Base-by-base conservation (phyloP, 2,113 vertebrate genomes). In the Mystacornis crossleyi region DNA sequence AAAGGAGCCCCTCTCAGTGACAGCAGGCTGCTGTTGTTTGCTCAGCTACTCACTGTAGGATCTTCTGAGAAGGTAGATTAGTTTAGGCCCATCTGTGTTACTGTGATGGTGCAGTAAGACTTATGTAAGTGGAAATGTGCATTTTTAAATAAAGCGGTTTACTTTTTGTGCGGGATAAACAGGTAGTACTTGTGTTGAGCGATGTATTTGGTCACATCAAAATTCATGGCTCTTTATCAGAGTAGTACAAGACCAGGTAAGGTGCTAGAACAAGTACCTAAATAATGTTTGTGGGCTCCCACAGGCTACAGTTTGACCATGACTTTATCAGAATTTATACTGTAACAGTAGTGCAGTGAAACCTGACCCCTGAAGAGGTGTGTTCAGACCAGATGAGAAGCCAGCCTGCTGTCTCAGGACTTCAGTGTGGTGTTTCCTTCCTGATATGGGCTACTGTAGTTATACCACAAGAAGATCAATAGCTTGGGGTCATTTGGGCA, bases 401-500 rank as follows among this genome's bases (percentile, higher is more conserved):
- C 9, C 43, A 72, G 34, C 4, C 17, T 45, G 0, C 55, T 80
- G 28, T 53, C 19, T 51, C 10, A 23, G 40, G 54, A 31, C 25
- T 55, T 36, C 5, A 31, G 4, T 23, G 29, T 31, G 26, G 9
- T 34, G 14, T 47, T 84, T 53, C 18, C 51, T 66, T 78, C 36
- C 10, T 17, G 4, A 0, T 18, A 10, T 1, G 28, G 33, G 28
- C 25, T 54, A 4, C 64, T 65, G 48, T 6, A 3, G 11, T 72
- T 77, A 14, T 0, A 3, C 18, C 51, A 26, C 21, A 42, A 45
- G 33, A 9, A 1, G 0, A 7, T 38, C 14, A 8, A 12, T 69
- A 38, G 24, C 42, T 54, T 20, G 48, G 74, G 38, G 10, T 81
- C 4, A 3, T 58, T 60, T 60, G 23, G 19, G 61, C 14, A 29